Evolutionary conservation across 1,140 invertebrate genomes (phyloP).

Genomic region (Lethocerus indicus): DNA sequence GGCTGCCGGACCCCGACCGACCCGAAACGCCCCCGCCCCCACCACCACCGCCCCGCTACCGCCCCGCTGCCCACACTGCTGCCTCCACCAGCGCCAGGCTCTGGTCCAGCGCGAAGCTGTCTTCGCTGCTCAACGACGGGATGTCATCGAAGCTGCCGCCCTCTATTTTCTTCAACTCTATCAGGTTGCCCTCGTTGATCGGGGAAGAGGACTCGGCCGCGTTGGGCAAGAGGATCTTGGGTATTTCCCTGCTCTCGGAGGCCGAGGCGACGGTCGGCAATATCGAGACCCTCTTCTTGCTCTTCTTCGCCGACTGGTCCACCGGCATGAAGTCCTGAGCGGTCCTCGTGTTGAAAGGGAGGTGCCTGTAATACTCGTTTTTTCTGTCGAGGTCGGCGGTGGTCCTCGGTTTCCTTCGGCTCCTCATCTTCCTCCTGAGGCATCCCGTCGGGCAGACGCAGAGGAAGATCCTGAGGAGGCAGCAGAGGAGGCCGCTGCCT

Average conservation of each 20-base stretch:
- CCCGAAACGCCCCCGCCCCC: too few species aligned
- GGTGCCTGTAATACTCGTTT: slow-evolving; percentile 19
- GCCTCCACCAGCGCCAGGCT: slow-evolving; percentile 10
- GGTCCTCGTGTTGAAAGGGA: slow-evolving; percentile 17
- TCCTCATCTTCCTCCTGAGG: too few species aligned
- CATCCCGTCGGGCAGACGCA: slow-evolving; percentile 40
- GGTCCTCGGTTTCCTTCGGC: slow-evolving; percentile 13
- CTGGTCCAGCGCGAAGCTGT: slow-evolving; percentile 13
- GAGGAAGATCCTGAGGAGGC: slow-evolving; percentile 36
- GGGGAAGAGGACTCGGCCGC: too few species aligned
- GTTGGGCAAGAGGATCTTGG: slow-evolving; percentile 12
- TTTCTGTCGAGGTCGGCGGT: slow-evolving; percentile 15
- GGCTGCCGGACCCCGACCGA: too few species aligned
- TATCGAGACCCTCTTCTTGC: slow-evolving; percentile 17
- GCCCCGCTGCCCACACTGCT: background rate
- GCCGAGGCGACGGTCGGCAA: slow-evolving; percentile 11
- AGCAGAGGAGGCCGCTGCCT: slow-evolving; percentile 37
- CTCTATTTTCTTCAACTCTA: slow-evolving; percentile 13
- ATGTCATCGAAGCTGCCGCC: slow-evolving; percentile 17
- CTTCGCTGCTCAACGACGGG: slow-evolving; percentile 15
- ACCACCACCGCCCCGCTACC: too few species aligned
- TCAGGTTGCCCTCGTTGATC: slow-evolving; percentile 12
- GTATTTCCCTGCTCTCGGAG: slow-evolving; percentile 6
- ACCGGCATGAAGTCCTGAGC: slow-evolving; percentile 16
- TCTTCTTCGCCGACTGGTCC: slow-evolving; percentile 5